Conservation (phyloP, 2,888 invertebrate genomes). For the Dusona sp. region DNA sequence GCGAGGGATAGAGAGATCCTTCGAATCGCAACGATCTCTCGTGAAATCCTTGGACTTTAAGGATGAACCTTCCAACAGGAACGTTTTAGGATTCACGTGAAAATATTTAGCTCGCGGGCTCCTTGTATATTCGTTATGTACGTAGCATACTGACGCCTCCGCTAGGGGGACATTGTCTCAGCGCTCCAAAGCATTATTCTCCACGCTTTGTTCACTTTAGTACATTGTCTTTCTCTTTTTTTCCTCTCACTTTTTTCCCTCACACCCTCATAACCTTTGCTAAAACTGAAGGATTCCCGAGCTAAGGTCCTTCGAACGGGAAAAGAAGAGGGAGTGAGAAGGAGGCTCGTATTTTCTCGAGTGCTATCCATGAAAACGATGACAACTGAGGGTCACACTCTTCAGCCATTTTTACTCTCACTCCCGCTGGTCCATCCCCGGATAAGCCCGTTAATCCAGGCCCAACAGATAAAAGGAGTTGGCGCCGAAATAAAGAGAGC, state of each 20-base stretch:
- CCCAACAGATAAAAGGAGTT: constrained; percentile 81
- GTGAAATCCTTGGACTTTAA: constrained; percentile 58
- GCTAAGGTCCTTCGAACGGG: constrained; percentile 8
- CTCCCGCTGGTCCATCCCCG: constrained; percentile 69
- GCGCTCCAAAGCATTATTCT: constrained; percentile 35
- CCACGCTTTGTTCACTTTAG: constrained; percentile 24
- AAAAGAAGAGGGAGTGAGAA: constrained; percentile 21
- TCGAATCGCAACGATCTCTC: constrained; percentile 61
- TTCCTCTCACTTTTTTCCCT: neutral
- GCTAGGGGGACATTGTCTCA: constrained; percentile 49
- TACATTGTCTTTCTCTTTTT: neutral
- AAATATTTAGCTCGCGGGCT: constrained; percentile 12
- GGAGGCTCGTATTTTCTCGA: constrained; percentile 29
- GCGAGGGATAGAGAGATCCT: constrained; percentile 65
- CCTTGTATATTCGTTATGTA: constrained; percentile 8
- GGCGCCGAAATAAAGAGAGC: constrained; percentile 79
- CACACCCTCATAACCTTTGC: neutral
- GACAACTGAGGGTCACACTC: constrained; percentile 40
- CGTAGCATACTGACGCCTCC: constrained; percentile 41
- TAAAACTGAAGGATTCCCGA: constrained; percentile 53
- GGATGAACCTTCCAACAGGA: constrained; percentile 46
- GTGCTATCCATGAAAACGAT: constrained; percentile 31
- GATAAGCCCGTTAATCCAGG: constrained; percentile 78
- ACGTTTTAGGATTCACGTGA: constrained; percentile 14
- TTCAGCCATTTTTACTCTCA: constrained; percentile 47